Conservation (phyloP, 2,888 invertebrate species). For the Saturnia pavonia region DNA sequence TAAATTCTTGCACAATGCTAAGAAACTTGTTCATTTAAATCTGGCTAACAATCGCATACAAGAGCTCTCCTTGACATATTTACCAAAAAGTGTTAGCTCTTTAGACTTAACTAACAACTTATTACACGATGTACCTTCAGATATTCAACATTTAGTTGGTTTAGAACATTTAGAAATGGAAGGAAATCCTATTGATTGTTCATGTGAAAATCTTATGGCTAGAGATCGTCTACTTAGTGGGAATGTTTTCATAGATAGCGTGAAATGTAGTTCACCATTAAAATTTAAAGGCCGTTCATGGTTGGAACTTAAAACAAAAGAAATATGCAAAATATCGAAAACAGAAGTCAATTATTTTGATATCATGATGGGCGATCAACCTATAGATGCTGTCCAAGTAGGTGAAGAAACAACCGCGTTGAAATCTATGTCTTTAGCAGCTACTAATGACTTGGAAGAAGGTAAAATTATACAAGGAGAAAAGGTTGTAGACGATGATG, state of each 20-base stretch:
- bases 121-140: slow-evolving; percentile 82
- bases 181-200: slow-evolving; percentile 87
- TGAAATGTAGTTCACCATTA: slow-evolving; percentile 80
- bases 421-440: slow-evolving; percentile 64
- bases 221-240: slow-evolving; percentile 82
- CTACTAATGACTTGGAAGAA: slow-evolving; percentile 65
- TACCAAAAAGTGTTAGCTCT: slow-evolving; percentile 82
- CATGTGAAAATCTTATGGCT: slow-evolving; percentile 84
- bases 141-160: slow-evolving; percentile 77
- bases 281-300: slow-evolving; percentile 79
- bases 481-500: slow-evolving; percentile 61
- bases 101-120: slow-evolving; percentile 84
- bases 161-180: slow-evolving; percentile 84
- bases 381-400: slow-evolving; percentile 66
- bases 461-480: slow-evolving; percentile 63
- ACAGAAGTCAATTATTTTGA: slow-evolving; percentile 68
- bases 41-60: slow-evolving; percentile 83
- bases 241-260: slow-evolving; percentile 78
- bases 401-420: slow-evolving; percentile 64
- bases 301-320: slow-evolving; percentile 80
- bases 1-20: slow-evolving; percentile 80
- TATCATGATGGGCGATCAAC: slow-evolving; percentile 85
- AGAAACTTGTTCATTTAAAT: slow-evolving; percentile 81
- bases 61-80: slow-evolving; percentile 73
- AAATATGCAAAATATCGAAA: slow-evolving; percentile 75